Base-by-base conservation (phyloP, 1,140 invertebrate genomes). In the Chrysopa pallens region DNA sequence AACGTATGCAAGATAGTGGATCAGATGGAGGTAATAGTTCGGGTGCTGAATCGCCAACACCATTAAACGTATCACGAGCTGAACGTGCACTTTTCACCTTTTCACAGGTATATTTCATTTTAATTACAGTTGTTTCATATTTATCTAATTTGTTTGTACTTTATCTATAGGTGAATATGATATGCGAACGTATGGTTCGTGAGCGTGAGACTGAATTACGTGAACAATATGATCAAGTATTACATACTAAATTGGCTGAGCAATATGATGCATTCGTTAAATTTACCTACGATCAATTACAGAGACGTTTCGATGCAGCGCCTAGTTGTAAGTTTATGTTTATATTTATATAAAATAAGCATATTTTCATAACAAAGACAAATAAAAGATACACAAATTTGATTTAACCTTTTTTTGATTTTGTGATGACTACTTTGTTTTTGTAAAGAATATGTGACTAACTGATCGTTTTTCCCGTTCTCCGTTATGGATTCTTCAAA, bases 211-310 rank as follows among this genome's bases (percentile, higher is more conserved):
- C 77, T 51, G 76, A 88, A 57, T 79, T 97, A 42, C 73, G 87
- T 55, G 83, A 90, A 58, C 84, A 94, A 66, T 97, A 96, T 62
- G 88, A 96, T 64, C 74, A 80, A 50, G 87, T 91, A 50, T 70
- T 97, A 49, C 85, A 78, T 52, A 74, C 73, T 58, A 95, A 95
- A 68, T 72, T 96, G 50, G 84, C 89, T 38, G 92, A 97, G 66
- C 92, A 97, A 64, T 96, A 96, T 61, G 91, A 96, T 66, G 84
- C 89, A 53, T 96, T 96, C 66, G 87, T 95, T 14, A 93, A 91
- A 64, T 96, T 96, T 63, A 95, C 91, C 49, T 84, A 90, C 57
- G 92, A 97, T 68, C 92, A 96, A 70, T 84, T 96, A 56, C 85
- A 89, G 55, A 84, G 79, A 64, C 76, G 78, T 62, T 89, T 87